phyloP scores from a whole-genome alignment of 2,113 vertebrate genomes.

The Gorilla gorilla region DNA sequence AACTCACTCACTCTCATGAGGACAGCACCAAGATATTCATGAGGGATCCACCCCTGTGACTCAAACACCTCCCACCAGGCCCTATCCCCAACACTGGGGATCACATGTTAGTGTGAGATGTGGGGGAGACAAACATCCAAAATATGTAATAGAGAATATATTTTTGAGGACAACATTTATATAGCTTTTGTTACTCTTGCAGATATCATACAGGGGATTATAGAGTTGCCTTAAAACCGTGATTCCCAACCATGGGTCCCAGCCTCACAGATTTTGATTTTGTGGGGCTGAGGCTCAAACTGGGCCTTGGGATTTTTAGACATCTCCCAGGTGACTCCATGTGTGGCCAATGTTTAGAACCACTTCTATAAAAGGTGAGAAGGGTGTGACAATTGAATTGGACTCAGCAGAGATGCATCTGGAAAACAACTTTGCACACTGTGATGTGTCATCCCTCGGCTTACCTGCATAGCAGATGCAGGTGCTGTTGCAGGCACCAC shows the following conservation, averaged over 20 bases:
- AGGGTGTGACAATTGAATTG: not conserved
- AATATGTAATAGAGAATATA: not conserved
- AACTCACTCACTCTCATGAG: too few species aligned
- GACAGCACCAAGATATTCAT: too few species aligned
- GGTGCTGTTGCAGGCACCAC: rapidly evolving
- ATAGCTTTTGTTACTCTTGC: not conserved
- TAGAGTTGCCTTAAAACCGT: not conserved
- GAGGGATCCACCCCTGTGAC: too few species aligned
- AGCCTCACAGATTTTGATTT: not conserved
- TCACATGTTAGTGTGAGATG: too few species aligned
- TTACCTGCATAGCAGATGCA: rapidly evolving
- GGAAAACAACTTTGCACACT: rapidly evolving
- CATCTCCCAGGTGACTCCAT: not conserved
- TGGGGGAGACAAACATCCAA: too few species aligned
- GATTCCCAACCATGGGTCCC: not conserved
- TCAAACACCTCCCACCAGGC: too few species aligned
- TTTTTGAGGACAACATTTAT: not conserved
- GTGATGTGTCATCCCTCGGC: rapidly evolving
- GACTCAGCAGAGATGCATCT: rapidly evolving
- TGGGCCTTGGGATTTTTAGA: not conserved
- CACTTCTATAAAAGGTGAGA: not conserved
- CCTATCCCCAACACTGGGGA: too few species aligned
- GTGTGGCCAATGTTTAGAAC: not conserved
- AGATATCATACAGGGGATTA: not conserved
- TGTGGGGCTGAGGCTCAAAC: rapidly evolving